A percentile compares a stretch with the other conserved stretches of the same genome.
phyloP scores from a whole-genome alignment of 2,113 vertebrate species.

The Miniopterus natalensis region DNA sequence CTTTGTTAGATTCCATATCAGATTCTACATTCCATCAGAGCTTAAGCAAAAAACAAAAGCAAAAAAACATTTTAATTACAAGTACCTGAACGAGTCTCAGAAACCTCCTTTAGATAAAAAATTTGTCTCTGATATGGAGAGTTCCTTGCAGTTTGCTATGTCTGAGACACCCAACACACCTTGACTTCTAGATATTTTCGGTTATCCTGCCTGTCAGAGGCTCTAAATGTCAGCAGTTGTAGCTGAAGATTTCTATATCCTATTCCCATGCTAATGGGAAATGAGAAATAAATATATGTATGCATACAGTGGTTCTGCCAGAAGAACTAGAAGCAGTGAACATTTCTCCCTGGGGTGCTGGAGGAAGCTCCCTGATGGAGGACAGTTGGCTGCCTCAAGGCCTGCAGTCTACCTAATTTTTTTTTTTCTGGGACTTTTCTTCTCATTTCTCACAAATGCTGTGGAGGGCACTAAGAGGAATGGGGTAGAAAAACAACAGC shows the following conservation, averaged over 20 bases:
- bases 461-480: constrained; percentile 12
- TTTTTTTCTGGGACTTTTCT: constrained; percentile 36
- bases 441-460: constrained; percentile 1
- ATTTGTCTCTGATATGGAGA: neutral
- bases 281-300: constrained; percentile 14
- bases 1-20: constrained; percentile 27
- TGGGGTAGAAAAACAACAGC: neutral
- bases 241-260: neutral
- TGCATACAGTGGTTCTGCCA: neutral
- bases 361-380: neutral
- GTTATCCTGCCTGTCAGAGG: neutral
- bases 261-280: neutral
- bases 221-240: neutral
- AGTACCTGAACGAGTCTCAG: neutral
- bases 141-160: neutral
- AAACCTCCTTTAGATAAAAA: neutral
- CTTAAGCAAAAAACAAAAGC: constrained; percentile 19
- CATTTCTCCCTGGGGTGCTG: neutral
- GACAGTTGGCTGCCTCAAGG: neutral
- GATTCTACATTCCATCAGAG: constrained; percentile 1
- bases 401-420: neutral
- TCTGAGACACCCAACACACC: neutral
- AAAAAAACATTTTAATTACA: neutral
- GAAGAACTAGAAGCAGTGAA: constrained; percentile 17
- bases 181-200: constrained; percentile 40